Evolutionary conservation across 2,113 vertebrate genomes (phyloP).

Genomic region (Corydoras sp.): DNA sequence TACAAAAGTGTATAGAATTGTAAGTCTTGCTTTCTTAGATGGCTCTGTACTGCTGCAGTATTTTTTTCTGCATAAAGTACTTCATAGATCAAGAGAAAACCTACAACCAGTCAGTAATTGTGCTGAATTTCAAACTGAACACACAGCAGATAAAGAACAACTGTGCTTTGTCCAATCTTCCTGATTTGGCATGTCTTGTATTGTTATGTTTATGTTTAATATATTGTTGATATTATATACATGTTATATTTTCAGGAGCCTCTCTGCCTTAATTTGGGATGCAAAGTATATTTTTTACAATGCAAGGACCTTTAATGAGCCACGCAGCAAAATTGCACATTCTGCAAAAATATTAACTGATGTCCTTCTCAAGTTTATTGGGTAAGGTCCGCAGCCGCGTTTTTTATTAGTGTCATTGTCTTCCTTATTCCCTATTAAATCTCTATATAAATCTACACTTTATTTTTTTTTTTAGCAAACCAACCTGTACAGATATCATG

Average conservation of each 20-base stretch:
- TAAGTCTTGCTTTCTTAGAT: no score
- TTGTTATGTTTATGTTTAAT: no score
- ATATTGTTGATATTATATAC: no score
- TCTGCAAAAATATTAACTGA: slow-evolving; percentile 90
- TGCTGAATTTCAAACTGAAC: no score
- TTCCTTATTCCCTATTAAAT: not conserved
- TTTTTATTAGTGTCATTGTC: no score
- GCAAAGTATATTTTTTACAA: slow-evolving; percentile 88
- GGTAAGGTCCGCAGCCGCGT: slow-evolving; percentile 64
- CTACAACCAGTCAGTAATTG: no score
- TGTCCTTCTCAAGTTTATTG: slow-evolving; percentile 87
- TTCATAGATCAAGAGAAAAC: no score
- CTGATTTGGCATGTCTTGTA: not conserved
- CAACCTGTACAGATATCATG: slow-evolving; percentile 80
- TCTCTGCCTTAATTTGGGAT: slow-evolving; percentile 93
- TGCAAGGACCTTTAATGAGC: slow-evolving; percentile 92
- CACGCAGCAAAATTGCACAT: slow-evolving; percentile 87
- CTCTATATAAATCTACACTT: not conserved
- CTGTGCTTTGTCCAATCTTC: no score
- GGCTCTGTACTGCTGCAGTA: no score
- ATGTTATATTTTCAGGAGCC: slow-evolving; percentile 68
- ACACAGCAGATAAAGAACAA: no score
- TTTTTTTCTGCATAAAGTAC: no score
- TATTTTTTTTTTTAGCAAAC: slow-evolving; percentile 69
- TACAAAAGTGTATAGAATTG: no score